Evolutionary conservation across 2,888 invertebrate species (phyloP).

Genomic region (Venusia cambrica): DNA sequence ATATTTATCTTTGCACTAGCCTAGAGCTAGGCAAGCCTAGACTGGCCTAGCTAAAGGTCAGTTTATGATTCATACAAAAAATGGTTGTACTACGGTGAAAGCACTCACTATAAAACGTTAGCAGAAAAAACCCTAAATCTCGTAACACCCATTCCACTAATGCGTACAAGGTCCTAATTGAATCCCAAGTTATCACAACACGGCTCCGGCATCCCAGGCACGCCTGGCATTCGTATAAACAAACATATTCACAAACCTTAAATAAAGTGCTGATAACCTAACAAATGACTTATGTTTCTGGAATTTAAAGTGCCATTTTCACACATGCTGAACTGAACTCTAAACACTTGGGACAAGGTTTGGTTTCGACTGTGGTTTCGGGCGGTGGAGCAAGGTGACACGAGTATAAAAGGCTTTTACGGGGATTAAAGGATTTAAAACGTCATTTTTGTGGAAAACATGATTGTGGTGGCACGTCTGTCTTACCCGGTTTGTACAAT

Average conservation of each 20-base stretch:
- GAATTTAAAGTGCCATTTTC: constrained; percentile 59
- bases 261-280: constrained; percentile 79
- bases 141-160: constrained; percentile 5
- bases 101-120: too few species aligned
- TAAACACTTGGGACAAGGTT: constrained; percentile 33
- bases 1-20: too few species aligned
- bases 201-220: constrained; percentile 43
- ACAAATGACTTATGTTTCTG: constrained; percentile 78
- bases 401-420: constrained; percentile 69
- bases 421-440: too few species aligned
- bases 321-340: constrained; percentile 29
- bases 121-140: too few species aligned
- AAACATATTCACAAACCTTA: constrained; percentile 67
- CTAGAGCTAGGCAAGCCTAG: too few species aligned
- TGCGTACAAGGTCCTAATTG: constrained; percentile 31
- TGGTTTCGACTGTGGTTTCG: constrained; percentile 29
- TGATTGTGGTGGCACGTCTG: too few species aligned
- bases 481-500: too few species aligned
- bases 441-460: too few species aligned
- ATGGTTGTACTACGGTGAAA: too few species aligned
- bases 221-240: constrained; percentile 55
- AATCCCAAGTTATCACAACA: constrained; percentile 37
- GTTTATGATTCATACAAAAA: too few species aligned
- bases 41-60: too few species aligned
- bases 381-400: constrained; percentile 55